Evolutionary conservation across 2,888 invertebrate genomes (phyloP).

Genomic region (Zhengitettix transpicula): DNA sequence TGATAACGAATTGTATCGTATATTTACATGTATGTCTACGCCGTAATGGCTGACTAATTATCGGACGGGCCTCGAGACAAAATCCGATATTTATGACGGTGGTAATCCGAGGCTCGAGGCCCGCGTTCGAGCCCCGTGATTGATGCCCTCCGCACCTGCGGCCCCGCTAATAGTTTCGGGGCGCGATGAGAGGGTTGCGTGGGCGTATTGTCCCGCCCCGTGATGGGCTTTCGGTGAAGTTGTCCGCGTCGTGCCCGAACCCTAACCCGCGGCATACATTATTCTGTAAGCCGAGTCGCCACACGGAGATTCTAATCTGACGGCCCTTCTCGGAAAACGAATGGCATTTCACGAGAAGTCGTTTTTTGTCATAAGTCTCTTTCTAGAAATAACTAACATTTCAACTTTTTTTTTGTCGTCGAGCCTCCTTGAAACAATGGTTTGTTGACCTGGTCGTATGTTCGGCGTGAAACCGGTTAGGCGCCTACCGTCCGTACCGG

Average conservation of each 20-base stretch:
- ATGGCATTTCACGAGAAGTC: not conserved
- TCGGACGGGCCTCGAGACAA: not conserved
- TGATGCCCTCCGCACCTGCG: no score
- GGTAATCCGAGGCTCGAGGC: no score
- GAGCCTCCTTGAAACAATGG: not conserved
- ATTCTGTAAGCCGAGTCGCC: not conserved
- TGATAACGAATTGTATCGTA: slow-evolving; percentile 4
- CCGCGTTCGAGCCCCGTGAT: no score
- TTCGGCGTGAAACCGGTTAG: not conserved
- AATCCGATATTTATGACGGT: no score
- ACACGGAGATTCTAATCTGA: not conserved
- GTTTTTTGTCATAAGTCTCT: not conserved
- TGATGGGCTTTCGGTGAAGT: not conserved
- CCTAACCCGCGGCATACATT: not conserved
- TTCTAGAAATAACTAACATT: not conserved
- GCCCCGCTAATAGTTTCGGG: no score
- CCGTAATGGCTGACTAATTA: not conserved
- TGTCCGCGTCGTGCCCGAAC: not conserved
- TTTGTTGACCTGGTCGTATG: not conserved
- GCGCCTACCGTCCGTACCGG: not conserved
- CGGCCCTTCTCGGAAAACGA: not conserved
- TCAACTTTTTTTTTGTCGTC: not conserved
- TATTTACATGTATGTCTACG: not conserved
- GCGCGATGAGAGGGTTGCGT: no score
- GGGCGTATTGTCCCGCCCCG: not conserved